Evolutionary conservation across 2,113 vertebrate species (phyloP).

Genomic region (Pterocles gutturalis): DNA sequence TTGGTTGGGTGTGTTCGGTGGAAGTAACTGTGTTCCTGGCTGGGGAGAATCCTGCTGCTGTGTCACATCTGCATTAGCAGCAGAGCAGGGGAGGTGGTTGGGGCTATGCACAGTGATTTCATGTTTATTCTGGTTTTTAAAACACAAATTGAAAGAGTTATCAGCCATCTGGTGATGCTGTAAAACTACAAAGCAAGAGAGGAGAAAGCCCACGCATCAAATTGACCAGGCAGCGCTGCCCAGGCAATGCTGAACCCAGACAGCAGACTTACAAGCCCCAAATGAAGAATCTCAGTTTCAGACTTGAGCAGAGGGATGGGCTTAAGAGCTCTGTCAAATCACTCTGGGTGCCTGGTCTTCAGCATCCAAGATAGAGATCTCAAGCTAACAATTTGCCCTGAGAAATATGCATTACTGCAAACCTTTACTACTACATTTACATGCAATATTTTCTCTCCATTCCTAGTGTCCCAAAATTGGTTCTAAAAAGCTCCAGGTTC

Average conservation of each 20-base stretch:
- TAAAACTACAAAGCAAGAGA: background rate
- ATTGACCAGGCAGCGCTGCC: background rate
- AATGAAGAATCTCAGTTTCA: background rate
- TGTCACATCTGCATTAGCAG: background rate
- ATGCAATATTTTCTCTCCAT: background rate
- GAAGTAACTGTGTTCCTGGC: background rate
- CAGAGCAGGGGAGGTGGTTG: background rate
- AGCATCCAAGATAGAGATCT: background rate
- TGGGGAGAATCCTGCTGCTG: background rate
- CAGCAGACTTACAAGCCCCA: background rate
- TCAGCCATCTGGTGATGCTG: background rate
- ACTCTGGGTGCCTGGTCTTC: background rate
- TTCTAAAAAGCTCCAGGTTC: background rate
- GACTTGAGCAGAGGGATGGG: background rate
- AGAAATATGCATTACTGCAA: background rate
- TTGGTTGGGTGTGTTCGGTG: background rate
- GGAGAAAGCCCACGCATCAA: background rate
- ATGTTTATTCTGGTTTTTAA: background rate
- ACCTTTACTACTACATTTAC: background rate
- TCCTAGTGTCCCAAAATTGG: background rate
- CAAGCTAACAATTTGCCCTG: background rate
- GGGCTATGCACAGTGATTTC: background rate
- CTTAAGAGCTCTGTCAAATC: background rate
- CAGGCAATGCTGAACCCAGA: background rate
- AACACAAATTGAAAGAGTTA: background rate